Percentiles rank a stretch among this genome's conserved stretches.
These are phyloP conservation scores for Malurus leucopterus DNA, from an alignment of 2,797 vertebrate species.

Conservation along the genomic window DNA sequence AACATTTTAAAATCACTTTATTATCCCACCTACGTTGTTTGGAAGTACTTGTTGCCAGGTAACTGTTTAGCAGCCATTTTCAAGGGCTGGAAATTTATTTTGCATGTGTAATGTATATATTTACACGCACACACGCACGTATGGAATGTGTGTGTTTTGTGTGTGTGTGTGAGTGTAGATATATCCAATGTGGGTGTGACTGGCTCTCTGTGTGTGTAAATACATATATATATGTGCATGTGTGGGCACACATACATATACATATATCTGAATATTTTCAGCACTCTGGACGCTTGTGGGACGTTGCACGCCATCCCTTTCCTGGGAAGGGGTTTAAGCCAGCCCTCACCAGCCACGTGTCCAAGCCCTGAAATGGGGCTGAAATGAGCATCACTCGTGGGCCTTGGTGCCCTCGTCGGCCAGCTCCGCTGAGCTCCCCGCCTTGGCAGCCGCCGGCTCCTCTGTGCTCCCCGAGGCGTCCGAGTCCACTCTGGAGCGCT, in stretches of 20 bases:
- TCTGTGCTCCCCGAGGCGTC: slow-evolving; percentile 74
- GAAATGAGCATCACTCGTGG: slow-evolving; percentile 59
- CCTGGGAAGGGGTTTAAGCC: slow-evolving; percentile 31
- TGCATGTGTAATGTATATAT: slow-evolving; percentile 47
- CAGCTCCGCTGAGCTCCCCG: slow-evolving; percentile 56
- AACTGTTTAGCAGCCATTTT: slow-evolving; percentile 80
- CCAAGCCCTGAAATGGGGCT: background rate
- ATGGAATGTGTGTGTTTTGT: background rate
- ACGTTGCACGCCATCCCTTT: background rate
- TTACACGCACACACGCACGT: background rate
- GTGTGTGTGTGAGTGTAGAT: background rate
- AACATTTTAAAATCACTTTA: slow-evolving; percentile 60
- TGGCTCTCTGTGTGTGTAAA: background rate
- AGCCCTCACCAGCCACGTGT: background rate
- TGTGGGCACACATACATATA: background rate
- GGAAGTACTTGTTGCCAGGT: slow-evolving; percentile 76
- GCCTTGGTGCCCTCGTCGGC: slow-evolving; percentile 56
- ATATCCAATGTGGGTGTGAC: background rate
- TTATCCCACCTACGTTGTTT: slow-evolving; percentile 67
- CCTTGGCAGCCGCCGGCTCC: slow-evolving; percentile 63
- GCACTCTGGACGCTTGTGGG: slow-evolving; percentile 55
- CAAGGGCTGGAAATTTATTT: slow-evolving; percentile 62
- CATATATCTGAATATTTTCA: slow-evolving; percentile 52
- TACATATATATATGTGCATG: background rate
- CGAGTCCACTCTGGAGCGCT: slow-evolving; percentile 81